Evolutionary conservation across 2,888 invertebrate genomes (phyloP).

Genomic region (Ophioninae sp.): DNA sequence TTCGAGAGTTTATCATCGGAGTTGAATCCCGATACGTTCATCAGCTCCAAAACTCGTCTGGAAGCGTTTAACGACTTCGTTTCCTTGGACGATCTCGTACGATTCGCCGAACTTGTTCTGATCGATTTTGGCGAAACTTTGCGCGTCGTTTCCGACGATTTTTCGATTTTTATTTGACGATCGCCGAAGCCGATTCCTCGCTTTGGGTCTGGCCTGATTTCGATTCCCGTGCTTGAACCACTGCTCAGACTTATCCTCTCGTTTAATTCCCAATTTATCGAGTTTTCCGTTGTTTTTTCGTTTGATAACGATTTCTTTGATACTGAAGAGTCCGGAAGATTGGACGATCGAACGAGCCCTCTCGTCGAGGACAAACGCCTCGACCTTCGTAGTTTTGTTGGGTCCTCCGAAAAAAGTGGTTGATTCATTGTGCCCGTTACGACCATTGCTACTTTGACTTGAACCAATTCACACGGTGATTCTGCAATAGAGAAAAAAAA

Average conservation of each 20-base stretch:
- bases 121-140: slow-evolving; percentile 22
- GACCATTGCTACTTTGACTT: slow-evolving; percentile 62
- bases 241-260: slow-evolving; percentile 78
- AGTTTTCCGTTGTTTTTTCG: slow-evolving; percentile 53
- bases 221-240: slow-evolving; percentile 75
- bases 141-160: neutral
- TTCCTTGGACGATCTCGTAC: slow-evolving; percentile 14
- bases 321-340: slow-evolving; percentile 33
- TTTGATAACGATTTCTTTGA: slow-evolving; percentile 49
- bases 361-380: slow-evolving; percentile 77
- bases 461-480: neutral
- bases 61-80: slow-evolving; percentile 32
- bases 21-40: slow-evolving; percentile 74
- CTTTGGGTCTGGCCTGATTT: slow-evolving; percentile 70
- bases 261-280: slow-evolving; percentile 79
- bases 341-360: slow-evolving; percentile 65
- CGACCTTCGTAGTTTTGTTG: slow-evolving; percentile 72
- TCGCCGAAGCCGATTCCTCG: slow-evolving; percentile 72
- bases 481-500: slow-evolving; percentile 4
- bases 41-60: slow-evolving; percentile 67
- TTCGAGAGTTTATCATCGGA: slow-evolving; percentile 52
- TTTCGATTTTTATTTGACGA: slow-evolving; percentile 60
- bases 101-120: neutral
- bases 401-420: slow-evolving; percentile 59
- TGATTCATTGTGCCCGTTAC: slow-evolving; percentile 64